phyloP scores from a whole-genome alignment of 2,113 vertebrate genomes.

The Dicerorhinus sumatrensis region DNA sequence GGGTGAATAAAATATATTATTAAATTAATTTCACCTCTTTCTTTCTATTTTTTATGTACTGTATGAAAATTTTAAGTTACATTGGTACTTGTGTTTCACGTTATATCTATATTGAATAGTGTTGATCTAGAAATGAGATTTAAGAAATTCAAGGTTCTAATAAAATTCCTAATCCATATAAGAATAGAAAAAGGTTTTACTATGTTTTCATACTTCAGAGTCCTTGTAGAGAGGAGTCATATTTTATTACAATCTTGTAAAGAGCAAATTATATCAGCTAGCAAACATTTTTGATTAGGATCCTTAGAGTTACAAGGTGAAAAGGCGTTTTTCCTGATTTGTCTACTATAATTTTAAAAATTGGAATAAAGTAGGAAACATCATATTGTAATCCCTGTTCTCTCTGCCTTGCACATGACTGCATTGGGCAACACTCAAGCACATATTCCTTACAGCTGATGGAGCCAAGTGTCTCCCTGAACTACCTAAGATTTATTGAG shows the following conservation, averaged over 20 bases:
- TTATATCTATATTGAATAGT: neutral
- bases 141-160: neutral
- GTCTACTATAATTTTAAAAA: conserved; percentile 32
- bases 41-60: neutral
- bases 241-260: neutral
- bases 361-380: conserved; percentile 9
- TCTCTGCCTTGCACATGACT: neutral
- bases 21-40: neutral
- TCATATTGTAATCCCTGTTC: neutral
- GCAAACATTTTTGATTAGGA: conserved; percentile 35
- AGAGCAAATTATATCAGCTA: neutral
- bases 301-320: neutral
- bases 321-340: conserved; percentile 23
- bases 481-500: conserved; percentile 61
- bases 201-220: neutral
- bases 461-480: conserved; percentile 18
- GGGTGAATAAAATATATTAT: neutral
- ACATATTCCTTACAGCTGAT: neutral
- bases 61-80: neutral
- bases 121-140: neutral
- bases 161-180: neutral
- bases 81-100: neutral
- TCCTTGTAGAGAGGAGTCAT: neutral
- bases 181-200: neutral
- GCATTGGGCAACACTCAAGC: neutral